phyloP scores from a whole-genome alignment of 2,888 invertebrate species.

The Polietes domitor region DNA sequence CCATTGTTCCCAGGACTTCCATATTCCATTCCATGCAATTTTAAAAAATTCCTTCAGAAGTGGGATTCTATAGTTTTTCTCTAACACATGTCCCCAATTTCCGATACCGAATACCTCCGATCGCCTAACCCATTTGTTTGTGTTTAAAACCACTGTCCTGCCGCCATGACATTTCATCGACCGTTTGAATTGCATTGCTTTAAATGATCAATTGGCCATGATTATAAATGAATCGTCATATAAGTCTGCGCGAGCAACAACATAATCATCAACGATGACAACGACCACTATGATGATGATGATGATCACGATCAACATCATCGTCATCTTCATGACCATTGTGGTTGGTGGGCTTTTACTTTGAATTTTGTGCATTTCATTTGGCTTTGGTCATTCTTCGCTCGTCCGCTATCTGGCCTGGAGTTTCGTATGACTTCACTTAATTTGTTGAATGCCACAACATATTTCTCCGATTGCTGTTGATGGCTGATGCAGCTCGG shows the following conservation, averaged over 20 bases:
- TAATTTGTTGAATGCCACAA: conserved; percentile 38
- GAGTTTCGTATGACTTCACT: conserved; percentile 14
- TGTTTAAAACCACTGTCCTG: no score
- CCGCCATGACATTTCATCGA: conserved; percentile 26
- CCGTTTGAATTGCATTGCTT: background rate
- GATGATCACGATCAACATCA: background rate
- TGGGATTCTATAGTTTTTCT: no score
- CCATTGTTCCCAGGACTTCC: no score
- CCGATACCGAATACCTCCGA: no score
- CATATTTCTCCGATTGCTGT: conserved; percentile 10
- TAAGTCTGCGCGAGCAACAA: background rate
- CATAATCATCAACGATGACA: background rate
- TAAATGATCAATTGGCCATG: background rate
- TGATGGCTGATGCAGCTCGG: background rate
- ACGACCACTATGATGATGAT: background rate
- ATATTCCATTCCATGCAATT: no score
- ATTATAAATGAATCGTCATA: conserved; percentile 4
- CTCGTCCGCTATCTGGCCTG: background rate
- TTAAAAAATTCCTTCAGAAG: no score
- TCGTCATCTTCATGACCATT: background rate
- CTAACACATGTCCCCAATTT: no score
- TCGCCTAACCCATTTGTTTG: no score
- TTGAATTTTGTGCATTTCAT: background rate
- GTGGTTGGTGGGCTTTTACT: background rate
- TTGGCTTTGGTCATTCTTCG: background rate